These are phyloP conservation scores for Nymphicus hollandicus DNA, from an alignment of 2,113 vertebrate species.

Conservation along the genomic window DNA sequence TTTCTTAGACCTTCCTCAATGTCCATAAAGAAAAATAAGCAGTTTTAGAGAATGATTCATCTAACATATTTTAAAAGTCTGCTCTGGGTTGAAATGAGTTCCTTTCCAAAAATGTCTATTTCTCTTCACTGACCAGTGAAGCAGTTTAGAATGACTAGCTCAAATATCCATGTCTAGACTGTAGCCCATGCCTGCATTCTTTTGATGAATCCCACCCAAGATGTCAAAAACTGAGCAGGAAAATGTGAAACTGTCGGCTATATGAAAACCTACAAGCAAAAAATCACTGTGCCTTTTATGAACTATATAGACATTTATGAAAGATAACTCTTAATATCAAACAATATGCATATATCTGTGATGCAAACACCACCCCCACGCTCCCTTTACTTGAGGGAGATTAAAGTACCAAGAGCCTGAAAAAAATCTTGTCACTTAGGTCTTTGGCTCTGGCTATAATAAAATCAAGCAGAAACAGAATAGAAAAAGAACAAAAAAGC, in stretches of 20 bases:
- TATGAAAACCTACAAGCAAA: not conserved
- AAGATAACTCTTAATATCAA: not conserved
- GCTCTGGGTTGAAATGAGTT: not conserved
- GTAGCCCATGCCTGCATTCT: not conserved
- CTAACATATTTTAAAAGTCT: not conserved
- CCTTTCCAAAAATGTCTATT: not conserved
- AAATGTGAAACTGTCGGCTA: not conserved
- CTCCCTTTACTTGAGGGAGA: not conserved
- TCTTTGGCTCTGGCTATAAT: not conserved
- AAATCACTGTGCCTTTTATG: not conserved
- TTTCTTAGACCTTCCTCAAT: conserved; percentile 1
- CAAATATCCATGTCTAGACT: conserved; percentile 35
- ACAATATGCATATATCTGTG: not conserved
- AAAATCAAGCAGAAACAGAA: not conserved
- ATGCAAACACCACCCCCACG: fast-evolving
- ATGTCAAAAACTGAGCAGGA: not conserved
- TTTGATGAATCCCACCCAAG: not conserved
- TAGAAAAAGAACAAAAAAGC: not conserved
- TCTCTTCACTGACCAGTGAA: not conserved
- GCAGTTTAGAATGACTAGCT: not conserved
- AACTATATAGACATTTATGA: not conserved
- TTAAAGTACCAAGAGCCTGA: not conserved
- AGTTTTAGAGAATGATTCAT: not conserved
- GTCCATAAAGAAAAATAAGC: conserved; percentile 11
- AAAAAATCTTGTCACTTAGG: not conserved